Percentiles rank a stretch among this genome's conserved stretches.
phyloP scores from a whole-genome alignment of 2,888 invertebrate species.

The Himalopsyche anomala region DNA sequence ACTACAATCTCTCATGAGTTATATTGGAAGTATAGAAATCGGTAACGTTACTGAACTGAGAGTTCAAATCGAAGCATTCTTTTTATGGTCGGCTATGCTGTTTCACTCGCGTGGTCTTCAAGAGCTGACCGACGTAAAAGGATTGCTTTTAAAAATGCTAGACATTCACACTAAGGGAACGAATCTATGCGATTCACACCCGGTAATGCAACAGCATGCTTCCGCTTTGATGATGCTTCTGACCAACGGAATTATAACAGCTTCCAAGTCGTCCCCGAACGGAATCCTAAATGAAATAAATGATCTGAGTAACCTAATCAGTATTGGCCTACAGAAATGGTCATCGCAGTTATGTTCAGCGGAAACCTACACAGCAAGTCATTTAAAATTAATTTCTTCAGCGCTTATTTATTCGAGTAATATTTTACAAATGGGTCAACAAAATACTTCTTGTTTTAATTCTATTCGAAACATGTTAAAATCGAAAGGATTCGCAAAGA shows the following conservation, averaged over 20 bases:
- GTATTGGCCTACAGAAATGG: constrained; percentile 72
- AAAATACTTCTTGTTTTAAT: constrained; percentile 36
- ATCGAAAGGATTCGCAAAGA: constrained; percentile 73
- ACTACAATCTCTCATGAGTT: constrained; percentile 76
- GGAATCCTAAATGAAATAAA: constrained; percentile 64
- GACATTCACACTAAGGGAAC: constrained; percentile 79
- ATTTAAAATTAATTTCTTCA: constrained; percentile 72
- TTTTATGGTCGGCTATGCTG: constrained; percentile 77
- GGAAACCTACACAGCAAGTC: constrained; percentile 73
- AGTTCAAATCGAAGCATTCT: constrained; percentile 81
- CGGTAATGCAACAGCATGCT: constrained; percentile 78
- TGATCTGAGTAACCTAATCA: constrained; percentile 53
- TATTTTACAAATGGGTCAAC: constrained; percentile 69
- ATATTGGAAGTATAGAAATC: constrained; percentile 76
- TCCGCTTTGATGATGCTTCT: constrained; percentile 76
- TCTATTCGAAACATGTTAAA: constrained; percentile 69
- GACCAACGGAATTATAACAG: constrained; percentile 66
- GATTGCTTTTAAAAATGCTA: constrained; percentile 77
- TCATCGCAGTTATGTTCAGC: constrained; percentile 71
- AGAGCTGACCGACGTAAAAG: constrained; percentile 74
- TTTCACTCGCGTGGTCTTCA: constrained; percentile 76
- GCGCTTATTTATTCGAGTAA: constrained; percentile 72
- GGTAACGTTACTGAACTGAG: constrained; percentile 76
- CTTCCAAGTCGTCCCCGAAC: constrained; percentile 3
- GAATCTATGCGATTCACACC: constrained; percentile 73